Conservation (phyloP, 2,113 vertebrate genomes). For the Meriones unguiculatus region DNA sequence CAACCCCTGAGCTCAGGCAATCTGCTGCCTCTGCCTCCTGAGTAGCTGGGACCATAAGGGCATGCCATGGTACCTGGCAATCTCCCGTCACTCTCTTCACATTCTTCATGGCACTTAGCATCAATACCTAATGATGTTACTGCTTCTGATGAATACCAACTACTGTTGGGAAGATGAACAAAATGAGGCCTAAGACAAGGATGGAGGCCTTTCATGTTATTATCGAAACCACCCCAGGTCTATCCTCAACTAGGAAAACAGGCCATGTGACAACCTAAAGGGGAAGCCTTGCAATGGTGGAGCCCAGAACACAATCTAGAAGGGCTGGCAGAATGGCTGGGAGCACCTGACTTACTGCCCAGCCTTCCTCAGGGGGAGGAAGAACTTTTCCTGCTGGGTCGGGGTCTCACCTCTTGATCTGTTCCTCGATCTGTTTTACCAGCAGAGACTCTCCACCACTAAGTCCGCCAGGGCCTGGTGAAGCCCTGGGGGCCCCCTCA, state of each 20-base stretch:
- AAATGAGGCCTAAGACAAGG: background rate
- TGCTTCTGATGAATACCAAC: background rate
- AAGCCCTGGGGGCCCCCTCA: constrained; percentile 71
- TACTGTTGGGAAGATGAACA: background rate
- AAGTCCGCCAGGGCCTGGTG: constrained; percentile 32
- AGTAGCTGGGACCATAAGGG: background rate
- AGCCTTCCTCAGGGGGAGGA: too few species aligned
- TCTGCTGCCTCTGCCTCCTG: background rate
- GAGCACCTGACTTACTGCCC: background rate
- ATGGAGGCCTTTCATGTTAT: background rate
- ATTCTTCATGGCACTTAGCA: background rate
- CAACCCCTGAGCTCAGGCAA: background rate
- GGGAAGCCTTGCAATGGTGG: background rate
- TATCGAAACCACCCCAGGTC: background rate
- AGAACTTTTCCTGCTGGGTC: fast-evolving
- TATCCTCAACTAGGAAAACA: background rate
- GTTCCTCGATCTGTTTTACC: constrained; percentile 94
- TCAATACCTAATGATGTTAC: background rate
- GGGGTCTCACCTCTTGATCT: constrained; percentile 92
- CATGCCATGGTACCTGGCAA: background rate
- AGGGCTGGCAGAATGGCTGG: background rate
- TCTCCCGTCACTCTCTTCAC: background rate
- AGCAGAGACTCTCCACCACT: constrained; percentile 89
- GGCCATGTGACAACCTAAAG: too few species aligned
- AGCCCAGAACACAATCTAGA: background rate